phyloP scores from a whole-genome alignment of 1,140 invertebrate genomes.

The Muscidifurax raptorellus region DNA sequence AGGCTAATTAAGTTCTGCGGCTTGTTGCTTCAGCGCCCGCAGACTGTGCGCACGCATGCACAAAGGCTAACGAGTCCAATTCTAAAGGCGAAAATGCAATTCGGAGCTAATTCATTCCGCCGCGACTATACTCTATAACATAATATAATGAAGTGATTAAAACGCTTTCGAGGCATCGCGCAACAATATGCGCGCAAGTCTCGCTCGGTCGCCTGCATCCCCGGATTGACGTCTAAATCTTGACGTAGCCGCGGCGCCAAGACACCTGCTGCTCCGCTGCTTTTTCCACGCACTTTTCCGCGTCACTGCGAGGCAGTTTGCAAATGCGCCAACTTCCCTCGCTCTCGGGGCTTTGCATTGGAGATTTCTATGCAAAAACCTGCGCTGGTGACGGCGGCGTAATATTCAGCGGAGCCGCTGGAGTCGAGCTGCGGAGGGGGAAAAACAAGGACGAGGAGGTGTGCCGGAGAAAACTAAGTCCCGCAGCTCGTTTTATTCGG shows the following conservation, averaged over 20 bases:
- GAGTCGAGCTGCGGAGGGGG: too few species aligned
- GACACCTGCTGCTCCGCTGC: neutral
- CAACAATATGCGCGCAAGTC: too few species aligned
- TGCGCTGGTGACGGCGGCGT: neutral
- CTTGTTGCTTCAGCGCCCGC: too few species aligned
- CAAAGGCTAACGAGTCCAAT: neutral
- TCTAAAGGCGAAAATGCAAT: neutral
- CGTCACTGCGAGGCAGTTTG: conserved; percentile 10
- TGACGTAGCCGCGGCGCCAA: conserved; percentile 28
- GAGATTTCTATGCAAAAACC: conserved; percentile 34
- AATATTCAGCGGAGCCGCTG: too few species aligned
- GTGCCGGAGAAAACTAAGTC: neutral
- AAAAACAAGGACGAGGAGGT: neutral
- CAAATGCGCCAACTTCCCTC: too few species aligned
- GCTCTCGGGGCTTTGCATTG: neutral
- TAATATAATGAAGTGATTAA: too few species aligned
- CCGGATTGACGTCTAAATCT: conserved; percentile 34
- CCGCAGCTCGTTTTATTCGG: too few species aligned
- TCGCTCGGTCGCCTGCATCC: too few species aligned
- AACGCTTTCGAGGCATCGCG: too few species aligned
- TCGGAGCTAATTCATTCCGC: too few species aligned
- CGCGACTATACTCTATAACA: too few species aligned
- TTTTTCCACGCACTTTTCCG: neutral
- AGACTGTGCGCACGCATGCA: too few species aligned
- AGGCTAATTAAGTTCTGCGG: neutral